A percentile compares a stretch with the other conserved stretches of the same genome.
Conservation (phyloP, 2,113 vertebrate species). For the Fulica atra region DNA sequence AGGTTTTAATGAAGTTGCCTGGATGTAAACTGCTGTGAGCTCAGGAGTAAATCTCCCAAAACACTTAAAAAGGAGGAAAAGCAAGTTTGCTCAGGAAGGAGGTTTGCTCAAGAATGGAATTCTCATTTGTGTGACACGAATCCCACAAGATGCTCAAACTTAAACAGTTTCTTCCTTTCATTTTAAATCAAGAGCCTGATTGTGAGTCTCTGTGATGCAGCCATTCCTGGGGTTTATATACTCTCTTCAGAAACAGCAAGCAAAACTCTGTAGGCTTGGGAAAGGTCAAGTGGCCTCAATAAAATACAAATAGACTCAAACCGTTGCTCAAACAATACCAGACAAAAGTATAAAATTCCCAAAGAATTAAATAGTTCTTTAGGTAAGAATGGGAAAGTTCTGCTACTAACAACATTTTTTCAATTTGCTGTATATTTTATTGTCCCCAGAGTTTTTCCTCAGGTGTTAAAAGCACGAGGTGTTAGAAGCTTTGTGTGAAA, state of each 20-base stretch:
- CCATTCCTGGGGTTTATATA: not conserved
- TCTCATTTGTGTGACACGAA: not conserved
- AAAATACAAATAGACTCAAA: slow-evolving; percentile 15
- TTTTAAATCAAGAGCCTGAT: not conserved
- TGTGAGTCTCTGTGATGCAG: not conserved
- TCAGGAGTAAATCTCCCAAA: not conserved
- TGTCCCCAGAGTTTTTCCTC: not conserved
- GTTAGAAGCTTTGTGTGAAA: not conserved
- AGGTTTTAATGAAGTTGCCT: not conserved
- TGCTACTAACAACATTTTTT: not conserved
- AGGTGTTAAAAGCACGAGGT: not conserved
- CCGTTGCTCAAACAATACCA: not conserved
- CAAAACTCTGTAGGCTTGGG: not conserved
- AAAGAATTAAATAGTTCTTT: not conserved
- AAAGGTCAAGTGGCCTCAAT: slow-evolving; percentile 25
- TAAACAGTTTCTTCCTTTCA: not conserved
- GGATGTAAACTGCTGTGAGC: not conserved
- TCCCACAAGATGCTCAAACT: not conserved
- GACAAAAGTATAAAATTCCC: not conserved
- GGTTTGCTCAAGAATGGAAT: not conserved
- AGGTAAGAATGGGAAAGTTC: not conserved
- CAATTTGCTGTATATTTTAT: not conserved
- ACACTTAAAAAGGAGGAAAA: slow-evolving; percentile 18
- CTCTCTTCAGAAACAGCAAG: not conserved
- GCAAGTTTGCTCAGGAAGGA: not conserved